Conservation (phyloP, 2,888 invertebrate species). For the Pycnomerus fuliginosus region DNA sequence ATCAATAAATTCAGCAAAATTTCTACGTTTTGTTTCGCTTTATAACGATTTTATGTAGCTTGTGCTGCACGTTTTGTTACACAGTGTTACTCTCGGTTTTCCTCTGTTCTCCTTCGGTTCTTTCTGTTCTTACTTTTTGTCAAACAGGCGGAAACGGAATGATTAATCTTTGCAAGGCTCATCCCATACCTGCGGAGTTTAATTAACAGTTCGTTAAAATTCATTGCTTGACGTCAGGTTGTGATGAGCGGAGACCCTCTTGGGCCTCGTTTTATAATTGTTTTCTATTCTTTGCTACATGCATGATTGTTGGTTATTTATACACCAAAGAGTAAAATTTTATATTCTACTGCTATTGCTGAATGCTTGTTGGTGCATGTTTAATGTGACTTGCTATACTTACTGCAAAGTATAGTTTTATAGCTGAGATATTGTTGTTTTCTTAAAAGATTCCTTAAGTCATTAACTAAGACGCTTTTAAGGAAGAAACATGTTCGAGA, state of each 20-base stretch:
- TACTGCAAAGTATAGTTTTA: constrained; percentile 5
- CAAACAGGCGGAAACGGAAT: constrained; percentile 31
- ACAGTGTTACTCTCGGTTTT: constrained; percentile 24
- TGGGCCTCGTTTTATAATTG: no score
- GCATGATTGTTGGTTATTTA: no score
- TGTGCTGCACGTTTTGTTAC: constrained; percentile 37
- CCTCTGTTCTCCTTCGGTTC: constrained; percentile 31
- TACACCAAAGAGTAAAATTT: constrained; percentile 15
- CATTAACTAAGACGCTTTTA: no score
- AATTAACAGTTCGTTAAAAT: constrained; percentile 11
- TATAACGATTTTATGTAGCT: constrained; percentile 34
- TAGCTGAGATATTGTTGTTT: background rate
- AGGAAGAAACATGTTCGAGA: no score
- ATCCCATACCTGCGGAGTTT: constrained; percentile 7
- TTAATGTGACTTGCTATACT: constrained; percentile 26
- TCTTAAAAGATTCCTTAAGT: no score
- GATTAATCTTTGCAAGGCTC: constrained; percentile 4
- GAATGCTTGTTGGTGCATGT: constrained; percentile 35
- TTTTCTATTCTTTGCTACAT: constrained; percentile 30
- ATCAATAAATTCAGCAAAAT: constrained; percentile 15
- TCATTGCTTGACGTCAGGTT: constrained; percentile 3
- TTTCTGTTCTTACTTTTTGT: constrained; percentile 35
- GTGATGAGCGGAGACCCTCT: no score
- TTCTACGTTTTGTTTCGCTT: constrained; percentile 33
- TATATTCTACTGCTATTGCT: constrained; percentile 43